A percentile compares a stretch with the other conserved stretches of the same genome.
phyloP scores from a whole-genome alignment of 2,888 invertebrate genomes.

The Patella caerulea region DNA sequence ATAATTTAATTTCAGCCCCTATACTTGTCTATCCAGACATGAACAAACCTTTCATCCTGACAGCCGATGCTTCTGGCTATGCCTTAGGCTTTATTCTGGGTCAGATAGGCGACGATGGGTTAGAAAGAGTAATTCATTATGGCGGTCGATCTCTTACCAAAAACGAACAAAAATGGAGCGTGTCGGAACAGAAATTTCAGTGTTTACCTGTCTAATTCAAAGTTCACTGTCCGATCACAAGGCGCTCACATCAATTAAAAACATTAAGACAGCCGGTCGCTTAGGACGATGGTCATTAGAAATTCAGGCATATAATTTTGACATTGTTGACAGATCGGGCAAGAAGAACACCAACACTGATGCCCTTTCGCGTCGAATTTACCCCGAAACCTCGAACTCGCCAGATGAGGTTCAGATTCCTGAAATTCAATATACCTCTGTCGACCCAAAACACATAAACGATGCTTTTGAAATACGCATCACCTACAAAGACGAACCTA shows the following conservation, averaged over 20 bases:
- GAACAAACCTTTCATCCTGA: no score
- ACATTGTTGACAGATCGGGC: background rate
- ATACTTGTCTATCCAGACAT: no score
- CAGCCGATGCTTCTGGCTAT: no score
- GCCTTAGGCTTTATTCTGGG: no score
- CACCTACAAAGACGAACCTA: background rate
- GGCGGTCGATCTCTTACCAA: slow-evolving; percentile 24
- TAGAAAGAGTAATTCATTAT: slow-evolving; percentile 25
- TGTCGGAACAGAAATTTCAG: slow-evolving; percentile 23
- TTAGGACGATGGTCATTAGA: slow-evolving; percentile 32
- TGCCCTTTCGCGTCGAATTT: background rate
- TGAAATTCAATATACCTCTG: background rate
- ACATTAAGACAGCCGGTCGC: no score
- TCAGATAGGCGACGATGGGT: slow-evolving; percentile 9
- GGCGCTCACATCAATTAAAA: no score
- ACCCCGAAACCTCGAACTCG: background rate
- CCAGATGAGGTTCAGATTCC: background rate
- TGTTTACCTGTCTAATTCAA: slow-evolving; percentile 27
- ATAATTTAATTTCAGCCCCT: no score
- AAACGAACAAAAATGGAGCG: slow-evolving; percentile 13
- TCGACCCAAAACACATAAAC: background rate
- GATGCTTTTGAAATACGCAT: background rate
- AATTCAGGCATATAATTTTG: slow-evolving; percentile 26
- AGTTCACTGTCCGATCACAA: slow-evolving; percentile 33
- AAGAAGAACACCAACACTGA: background rate